Conservation (phyloP, 2,888 invertebrate species). For the Helleia helle region DNA sequence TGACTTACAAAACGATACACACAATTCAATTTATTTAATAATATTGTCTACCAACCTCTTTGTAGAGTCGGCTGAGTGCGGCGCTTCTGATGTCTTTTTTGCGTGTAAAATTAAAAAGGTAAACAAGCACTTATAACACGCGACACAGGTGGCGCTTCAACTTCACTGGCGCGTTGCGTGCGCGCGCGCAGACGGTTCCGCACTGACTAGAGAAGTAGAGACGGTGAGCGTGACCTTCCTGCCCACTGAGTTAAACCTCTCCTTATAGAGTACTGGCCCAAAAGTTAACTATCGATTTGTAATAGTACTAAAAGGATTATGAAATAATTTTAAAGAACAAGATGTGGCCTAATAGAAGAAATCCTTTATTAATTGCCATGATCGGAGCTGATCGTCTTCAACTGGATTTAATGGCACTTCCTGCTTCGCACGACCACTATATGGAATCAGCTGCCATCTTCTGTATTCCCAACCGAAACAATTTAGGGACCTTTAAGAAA, state of each 20-base stretch:
- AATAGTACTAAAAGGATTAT: no score
- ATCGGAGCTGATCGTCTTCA: no score
- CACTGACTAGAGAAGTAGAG: slow-evolving; percentile 54
- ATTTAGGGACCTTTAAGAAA: no score
- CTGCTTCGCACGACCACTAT: no score
- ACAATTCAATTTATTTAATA: slow-evolving; percentile 29
- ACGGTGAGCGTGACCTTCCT: slow-evolving; percentile 68
- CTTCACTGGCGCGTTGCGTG: slow-evolving; percentile 52
- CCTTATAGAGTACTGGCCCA: slow-evolving; percentile 30
- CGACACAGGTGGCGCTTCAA: slow-evolving; percentile 55
- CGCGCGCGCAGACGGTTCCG: slow-evolving; percentile 56
- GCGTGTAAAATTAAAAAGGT: slow-evolving; percentile 38
- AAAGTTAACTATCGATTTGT: neutral
- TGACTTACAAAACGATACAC: slow-evolving; percentile 55
- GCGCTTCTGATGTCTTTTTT: slow-evolving; percentile 32
- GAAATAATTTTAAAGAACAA: no score
- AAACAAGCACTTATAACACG: slow-evolving; percentile 60
- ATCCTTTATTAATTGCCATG: no score
- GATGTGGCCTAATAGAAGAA: no score
- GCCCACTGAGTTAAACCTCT: slow-evolving; percentile 56
- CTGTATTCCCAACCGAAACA: no score
- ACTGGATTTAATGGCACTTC: no score
- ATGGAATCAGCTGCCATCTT: no score
- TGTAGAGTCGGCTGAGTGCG: slow-evolving; percentile 33
- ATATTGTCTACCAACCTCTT: slow-evolving; percentile 36